A percentile compares a stretch with the other conserved stretches of the same genome.
Evolutionary conservation across 2,797 vertebrate species (phyloP).

Genomic region (Sciaenops ocellatus): DNA sequence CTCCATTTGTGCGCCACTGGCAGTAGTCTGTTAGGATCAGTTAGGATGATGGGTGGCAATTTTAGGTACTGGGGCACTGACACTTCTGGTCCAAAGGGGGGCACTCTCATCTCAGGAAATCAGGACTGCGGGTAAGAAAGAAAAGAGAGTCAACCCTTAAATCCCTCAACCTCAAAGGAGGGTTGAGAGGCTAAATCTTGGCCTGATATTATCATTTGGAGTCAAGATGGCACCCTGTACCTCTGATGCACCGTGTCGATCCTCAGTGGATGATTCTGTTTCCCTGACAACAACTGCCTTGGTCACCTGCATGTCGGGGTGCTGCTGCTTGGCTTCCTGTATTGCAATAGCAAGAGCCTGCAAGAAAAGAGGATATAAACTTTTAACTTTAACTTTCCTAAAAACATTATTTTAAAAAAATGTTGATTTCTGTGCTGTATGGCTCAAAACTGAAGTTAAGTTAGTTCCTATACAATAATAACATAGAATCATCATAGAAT

Average conservation of each 20-base stretch:
- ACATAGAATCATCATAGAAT: not conserved
- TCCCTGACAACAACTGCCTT: slow-evolving; percentile 99
- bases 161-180: slow-evolving; percentile 25
- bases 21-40: slow-evolving; percentile 52
- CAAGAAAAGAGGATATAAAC: slow-evolving; percentile 7
- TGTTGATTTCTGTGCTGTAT: not conserved
- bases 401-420: no score
- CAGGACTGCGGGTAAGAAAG: slow-evolving; percentile 71
- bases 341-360: slow-evolving; percentile 98
- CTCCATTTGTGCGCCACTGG: slow-evolving; percentile 45
- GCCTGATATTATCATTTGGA: slow-evolving; percentile 27
- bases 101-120: slow-evolving; percentile 69
- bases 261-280: slow-evolving; percentile 95
- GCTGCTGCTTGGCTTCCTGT: slow-evolving; percentile 98
- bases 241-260: slow-evolving; percentile 91
- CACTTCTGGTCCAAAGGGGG: slow-evolving; percentile 73
- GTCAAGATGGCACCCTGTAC: slow-evolving; percentile 75
- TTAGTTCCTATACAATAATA: not conserved
- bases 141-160: slow-evolving; percentile 24
- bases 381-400: not conserved
- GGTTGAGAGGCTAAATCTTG: slow-evolving; percentile 28
- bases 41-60: slow-evolving; percentile 46
- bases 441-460: not conserved
- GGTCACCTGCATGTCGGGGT: slow-evolving; percentile 99
- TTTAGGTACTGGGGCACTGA: slow-evolving; percentile 62